Evolutionary conservation across 37 sponge, comb jelly and placozoan species (phyloP), one percentile per base, ranked within the genome.

Genomic region (Amphimedon queenslandica): DNA sequence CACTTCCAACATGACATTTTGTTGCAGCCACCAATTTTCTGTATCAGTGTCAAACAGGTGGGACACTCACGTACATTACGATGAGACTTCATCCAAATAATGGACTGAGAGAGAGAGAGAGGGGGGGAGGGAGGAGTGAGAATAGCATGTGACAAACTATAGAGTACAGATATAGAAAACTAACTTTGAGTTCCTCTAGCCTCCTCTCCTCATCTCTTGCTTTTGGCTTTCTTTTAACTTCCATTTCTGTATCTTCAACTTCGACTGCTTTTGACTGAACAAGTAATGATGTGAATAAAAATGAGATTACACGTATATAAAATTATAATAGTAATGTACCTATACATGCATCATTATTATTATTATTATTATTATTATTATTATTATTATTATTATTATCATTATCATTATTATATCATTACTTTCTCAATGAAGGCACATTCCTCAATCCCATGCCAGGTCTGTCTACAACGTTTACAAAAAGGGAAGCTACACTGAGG

Each of bases 21-120:
- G 72, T 88, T 88, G 61, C 89, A 88, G 56, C 89, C 89, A 38
- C 89, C 89, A 55, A 56, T 67, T 79, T 88, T 88, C 64, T 77
- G 74, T 37, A 88, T 79, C n/a, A 57, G 36, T 18, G 35, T 47
- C 25, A 57, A 31, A 43, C 89, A 88, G 23, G 40, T 68, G 21
- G 89, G 89, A 33, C 89, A 88, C 6, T 36, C 39, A 47, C 40
- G 78, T 21, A 79, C 84, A 66, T 66, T 66, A 20, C 77, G 42
- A 55, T 60, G 53, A 21, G 76, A 53, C 16, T 74, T n/a, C 38
- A 82, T 61, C 89, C 89, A 88, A 0, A 79, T 0, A n/a, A 71
- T 25, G 55, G 71, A 57, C 89, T 88, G 57, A 1, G 20, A 4
- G 40, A 28, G 64, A 32, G 55, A n/a, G 3, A 31, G 34, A 30